phyloP scores from a whole-genome alignment of 2,113 vertebrate species.

The Rhynchomys soricoides region DNA sequence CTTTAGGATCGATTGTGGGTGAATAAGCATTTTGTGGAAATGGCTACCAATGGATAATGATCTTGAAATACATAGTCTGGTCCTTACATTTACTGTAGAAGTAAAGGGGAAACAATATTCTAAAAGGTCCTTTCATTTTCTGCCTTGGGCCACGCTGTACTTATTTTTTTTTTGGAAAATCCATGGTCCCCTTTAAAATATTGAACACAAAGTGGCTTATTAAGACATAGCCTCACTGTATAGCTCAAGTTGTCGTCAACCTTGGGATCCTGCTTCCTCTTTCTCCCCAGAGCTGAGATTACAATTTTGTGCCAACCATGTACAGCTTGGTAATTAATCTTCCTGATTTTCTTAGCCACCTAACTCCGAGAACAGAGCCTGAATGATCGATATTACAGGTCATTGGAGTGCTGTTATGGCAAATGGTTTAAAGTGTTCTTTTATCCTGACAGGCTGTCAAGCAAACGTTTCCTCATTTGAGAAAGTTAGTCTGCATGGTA shows the following conservation, averaged over 20 bases:
- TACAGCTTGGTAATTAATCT: neutral
- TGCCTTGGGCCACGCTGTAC: neutral
- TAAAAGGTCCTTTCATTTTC: neutral
- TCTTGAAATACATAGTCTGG: neutral
- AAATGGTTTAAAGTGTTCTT: neutral
- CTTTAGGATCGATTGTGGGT: neutral
- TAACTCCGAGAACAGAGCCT: neutral
- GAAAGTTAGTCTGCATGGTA: conserved; percentile 34
- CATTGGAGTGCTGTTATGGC: conserved; percentile 9
- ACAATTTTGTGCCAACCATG: neutral
- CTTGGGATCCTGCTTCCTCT: neutral
- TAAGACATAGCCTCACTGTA: neutral
- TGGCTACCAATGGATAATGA: neutral
- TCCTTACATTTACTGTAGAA: neutral
- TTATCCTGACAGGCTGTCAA: conserved; percentile 1
- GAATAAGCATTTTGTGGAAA: conserved; percentile 28
- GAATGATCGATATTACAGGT: neutral
- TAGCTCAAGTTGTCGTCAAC: neutral
- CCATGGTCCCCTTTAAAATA: neutral
- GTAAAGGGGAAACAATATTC: neutral
- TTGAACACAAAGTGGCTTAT: neutral
- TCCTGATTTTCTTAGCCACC: neutral
- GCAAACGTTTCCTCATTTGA: conserved; percentile 52
- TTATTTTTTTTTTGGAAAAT: neutral
- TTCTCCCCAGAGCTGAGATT: neutral